These are phyloP conservation scores for Tachysurus vachellii DNA, from an alignment of 2,113 vertebrate genomes.

Conservation along the genomic window DNA sequence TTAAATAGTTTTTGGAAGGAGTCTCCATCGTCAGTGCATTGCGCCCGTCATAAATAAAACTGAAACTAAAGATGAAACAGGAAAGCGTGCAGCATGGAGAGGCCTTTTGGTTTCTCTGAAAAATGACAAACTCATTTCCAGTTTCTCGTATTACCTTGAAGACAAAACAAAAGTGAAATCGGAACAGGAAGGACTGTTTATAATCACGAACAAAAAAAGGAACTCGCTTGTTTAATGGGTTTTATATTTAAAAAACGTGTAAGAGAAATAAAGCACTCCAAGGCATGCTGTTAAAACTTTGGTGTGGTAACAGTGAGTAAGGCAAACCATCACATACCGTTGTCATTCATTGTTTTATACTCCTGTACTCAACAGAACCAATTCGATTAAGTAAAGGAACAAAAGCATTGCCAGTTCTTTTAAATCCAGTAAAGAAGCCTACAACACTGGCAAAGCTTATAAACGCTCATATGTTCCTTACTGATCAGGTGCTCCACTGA, in stretches of 20 bases:
- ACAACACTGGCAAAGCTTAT: background rate
- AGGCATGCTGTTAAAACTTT: background rate
- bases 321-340: background rate
- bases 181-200: background rate
- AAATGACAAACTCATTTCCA: background rate
- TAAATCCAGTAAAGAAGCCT: background rate
- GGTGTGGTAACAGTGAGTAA: background rate
- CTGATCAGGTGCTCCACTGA: slow-evolving; percentile 83
- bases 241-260: background rate
- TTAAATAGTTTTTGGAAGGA: background rate
- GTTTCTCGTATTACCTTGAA: background rate
- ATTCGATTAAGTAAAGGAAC: background rate
- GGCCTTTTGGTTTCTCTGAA: background rate
- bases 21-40: background rate
- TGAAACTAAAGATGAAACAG: background rate
- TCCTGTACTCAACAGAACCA: background rate
- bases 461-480: background rate
- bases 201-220: background rate
- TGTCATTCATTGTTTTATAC: background rate
- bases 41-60: background rate
- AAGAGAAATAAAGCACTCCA: background rate
- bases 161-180: background rate
- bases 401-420: background rate
- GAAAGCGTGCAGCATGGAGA: background rate
- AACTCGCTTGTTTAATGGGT: background rate